A percentile compares a stretch with the other conserved stretches of the same genome.
phyloP scores from a whole-genome alignment of 2,797 vertebrate genomes.

The Oreochromis grahami region DNA sequence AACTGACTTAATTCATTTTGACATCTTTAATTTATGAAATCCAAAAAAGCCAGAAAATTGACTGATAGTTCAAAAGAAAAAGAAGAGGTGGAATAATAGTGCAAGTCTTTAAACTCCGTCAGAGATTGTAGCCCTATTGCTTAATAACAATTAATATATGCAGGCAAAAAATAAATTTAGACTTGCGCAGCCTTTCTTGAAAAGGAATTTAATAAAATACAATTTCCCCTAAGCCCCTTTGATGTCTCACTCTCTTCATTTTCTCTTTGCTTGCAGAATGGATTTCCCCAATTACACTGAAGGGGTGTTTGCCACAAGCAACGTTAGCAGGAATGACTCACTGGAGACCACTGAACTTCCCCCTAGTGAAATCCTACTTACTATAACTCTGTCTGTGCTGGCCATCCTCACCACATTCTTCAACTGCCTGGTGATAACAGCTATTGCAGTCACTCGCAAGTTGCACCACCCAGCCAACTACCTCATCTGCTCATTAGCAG shows the following conservation, averaged over 20 bases:
- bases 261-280: constrained; percentile 77
- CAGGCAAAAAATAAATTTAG: neutral
- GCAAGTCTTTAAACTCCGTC: neutral
- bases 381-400: constrained; percentile 87
- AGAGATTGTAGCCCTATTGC: neutral
- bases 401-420: constrained; percentile 91
- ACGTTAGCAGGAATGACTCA: constrained; percentile 45
- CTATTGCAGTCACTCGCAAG: constrained; percentile 94
- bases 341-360: constrained; percentile 72
- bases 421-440: constrained; percentile 96
- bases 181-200: neutral
- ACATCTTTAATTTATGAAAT: constrained; percentile 8
- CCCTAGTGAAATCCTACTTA: constrained; percentile 86
- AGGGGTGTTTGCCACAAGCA: constrained; percentile 74
- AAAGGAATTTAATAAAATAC: neutral
- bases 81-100: neutral
- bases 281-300: constrained; percentile 87
- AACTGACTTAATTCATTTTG: neutral
- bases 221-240: neutral
- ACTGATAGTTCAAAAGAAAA: neutral
- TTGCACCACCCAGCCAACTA: constrained; percentile 98
- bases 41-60: neutral
- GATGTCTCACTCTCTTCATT: constrained; percentile 6
- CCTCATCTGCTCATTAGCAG: constrained; percentile 94
- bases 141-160: neutral